These are phyloP conservation scores for Tor tambroides DNA, from an alignment of 2,113 vertebrate species.

Conservation along the genomic window DNA sequence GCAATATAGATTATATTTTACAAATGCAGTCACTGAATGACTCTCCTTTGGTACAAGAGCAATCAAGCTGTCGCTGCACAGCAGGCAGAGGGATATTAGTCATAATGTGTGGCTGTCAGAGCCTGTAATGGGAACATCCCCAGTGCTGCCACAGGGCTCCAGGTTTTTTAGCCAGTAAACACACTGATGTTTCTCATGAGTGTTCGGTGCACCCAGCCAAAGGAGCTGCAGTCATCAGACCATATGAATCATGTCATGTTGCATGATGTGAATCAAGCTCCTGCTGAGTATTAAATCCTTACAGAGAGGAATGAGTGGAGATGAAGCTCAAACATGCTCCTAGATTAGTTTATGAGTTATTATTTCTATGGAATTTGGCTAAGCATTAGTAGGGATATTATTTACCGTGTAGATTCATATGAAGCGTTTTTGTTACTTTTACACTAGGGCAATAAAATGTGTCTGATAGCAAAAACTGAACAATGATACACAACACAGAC, in stretches of 20 bases:
- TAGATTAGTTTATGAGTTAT: no score
- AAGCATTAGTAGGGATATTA: neutral
- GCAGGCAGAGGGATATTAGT: conserved; percentile 4
- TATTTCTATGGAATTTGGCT: no score
- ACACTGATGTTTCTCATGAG: conserved; percentile 40
- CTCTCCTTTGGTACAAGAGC: neutral
- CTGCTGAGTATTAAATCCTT: conserved; percentile 19
- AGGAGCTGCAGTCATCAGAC: conserved; percentile 33
- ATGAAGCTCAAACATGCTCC: no score
- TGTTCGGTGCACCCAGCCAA: conserved; percentile 22
- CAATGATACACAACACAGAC: neutral
- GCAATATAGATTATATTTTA: neutral
- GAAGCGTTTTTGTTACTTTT: neutral
- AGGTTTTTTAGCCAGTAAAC: conserved; percentile 30
- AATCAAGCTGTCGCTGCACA: neutral
- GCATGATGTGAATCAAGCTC: conserved; percentile 14
- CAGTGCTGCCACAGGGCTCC: conserved; percentile 29
- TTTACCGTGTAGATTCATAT: neutral
- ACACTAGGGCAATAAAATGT: neutral
- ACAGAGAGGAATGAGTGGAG: neutral
- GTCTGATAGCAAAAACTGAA: neutral
- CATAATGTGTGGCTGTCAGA: conserved; percentile 16
- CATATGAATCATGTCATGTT: conserved; percentile 42
- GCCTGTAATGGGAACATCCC: conserved; percentile 8
- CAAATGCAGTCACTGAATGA: neutral